Conservation (phyloP, 1,140 invertebrate species). For the Nixonia krombeini region DNA sequence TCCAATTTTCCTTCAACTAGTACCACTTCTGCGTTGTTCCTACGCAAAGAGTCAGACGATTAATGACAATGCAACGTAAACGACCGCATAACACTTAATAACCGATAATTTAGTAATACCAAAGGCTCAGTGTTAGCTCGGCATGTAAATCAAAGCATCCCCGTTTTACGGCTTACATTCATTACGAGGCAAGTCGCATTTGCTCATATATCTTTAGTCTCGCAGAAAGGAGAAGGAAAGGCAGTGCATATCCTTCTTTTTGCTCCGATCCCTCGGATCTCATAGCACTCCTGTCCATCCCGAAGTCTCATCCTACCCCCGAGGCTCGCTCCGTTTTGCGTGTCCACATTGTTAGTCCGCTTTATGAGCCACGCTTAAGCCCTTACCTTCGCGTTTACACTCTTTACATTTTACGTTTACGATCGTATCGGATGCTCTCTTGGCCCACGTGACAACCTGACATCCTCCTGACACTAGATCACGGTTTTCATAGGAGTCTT, state of each 20-base stretch:
- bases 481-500: slow-evolving; percentile 32
- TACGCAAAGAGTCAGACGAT: no score
- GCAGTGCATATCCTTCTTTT: slow-evolving; percentile 10
- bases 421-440: slow-evolving; percentile 36
- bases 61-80: no score
- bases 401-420: slow-evolving; percentile 47
- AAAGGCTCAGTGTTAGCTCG: slow-evolving; percentile 50
- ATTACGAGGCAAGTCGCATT: slow-evolving; percentile 61
- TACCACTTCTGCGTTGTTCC: no score
- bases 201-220: slow-evolving; percentile 61
- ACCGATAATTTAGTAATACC: slow-evolving; percentile 67
- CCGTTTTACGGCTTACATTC: slow-evolving; percentile 67
- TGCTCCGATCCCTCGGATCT: slow-evolving; percentile 18
- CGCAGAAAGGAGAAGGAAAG: slow-evolving; percentile 27
- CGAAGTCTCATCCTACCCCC: slow-evolving; percentile 17
- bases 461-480: slow-evolving; percentile 34
- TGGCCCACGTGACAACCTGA: slow-evolving; percentile 47
- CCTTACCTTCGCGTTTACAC: slow-evolving; percentile 14
- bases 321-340: slow-evolving; percentile 28
- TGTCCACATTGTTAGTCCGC: slow-evolving; percentile 55
- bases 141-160: slow-evolving; percentile 66
- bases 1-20: no score
- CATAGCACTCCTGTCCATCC: slow-evolving; percentile 14
- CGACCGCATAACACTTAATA: slow-evolving; percentile 54
- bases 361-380: slow-evolving; percentile 54